These are phyloP conservation scores for Chondrosia reniformis DNA, from an alignment of 37 sponge, comb jelly and placozoan species.

Conservation along the genomic window DNA sequence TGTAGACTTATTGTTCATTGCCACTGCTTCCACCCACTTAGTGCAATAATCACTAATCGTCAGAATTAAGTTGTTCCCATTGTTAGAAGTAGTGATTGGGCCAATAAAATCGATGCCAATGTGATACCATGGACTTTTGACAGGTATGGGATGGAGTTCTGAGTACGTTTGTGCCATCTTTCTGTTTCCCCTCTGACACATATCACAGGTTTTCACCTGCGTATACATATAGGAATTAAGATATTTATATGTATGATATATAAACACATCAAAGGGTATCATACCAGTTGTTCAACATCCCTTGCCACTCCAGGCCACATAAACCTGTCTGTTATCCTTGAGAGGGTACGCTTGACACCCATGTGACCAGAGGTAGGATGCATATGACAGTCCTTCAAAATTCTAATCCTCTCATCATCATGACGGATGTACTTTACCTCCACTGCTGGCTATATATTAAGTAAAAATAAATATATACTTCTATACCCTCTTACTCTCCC, in stretches of 20 bases:
- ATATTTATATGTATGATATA: background rate
- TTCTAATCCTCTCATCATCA: constrained; percentile 25
- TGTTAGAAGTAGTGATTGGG: background rate
- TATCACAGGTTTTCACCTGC: background rate
- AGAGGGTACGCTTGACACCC: constrained; percentile 44
- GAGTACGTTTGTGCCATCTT: background rate
- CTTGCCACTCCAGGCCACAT: constrained; percentile 61
- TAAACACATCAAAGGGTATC: constrained; percentile 16
- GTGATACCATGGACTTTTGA: constrained; percentile 32
- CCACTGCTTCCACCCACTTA: constrained; percentile 52
- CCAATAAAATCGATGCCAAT: constrained; percentile 37
- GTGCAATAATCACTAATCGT: constrained; percentile 70
- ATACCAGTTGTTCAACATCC: constrained; percentile 44
- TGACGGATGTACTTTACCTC: constrained; percentile 16
- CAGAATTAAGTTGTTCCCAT: constrained; percentile 39
- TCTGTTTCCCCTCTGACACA: background rate
- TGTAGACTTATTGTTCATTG: constrained; percentile 38
- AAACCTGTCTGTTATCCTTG: constrained; percentile 49
- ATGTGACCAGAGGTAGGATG: constrained; percentile 73
- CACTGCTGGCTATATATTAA: background rate
- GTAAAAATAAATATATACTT: background rate
- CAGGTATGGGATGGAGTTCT: constrained; percentile 51
- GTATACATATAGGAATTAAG: background rate
- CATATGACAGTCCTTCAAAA: constrained; percentile 49
- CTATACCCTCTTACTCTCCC: no score